Base-by-base conservation (phyloP, 2,888 invertebrate genomes). In the Bombylius major region DNA sequence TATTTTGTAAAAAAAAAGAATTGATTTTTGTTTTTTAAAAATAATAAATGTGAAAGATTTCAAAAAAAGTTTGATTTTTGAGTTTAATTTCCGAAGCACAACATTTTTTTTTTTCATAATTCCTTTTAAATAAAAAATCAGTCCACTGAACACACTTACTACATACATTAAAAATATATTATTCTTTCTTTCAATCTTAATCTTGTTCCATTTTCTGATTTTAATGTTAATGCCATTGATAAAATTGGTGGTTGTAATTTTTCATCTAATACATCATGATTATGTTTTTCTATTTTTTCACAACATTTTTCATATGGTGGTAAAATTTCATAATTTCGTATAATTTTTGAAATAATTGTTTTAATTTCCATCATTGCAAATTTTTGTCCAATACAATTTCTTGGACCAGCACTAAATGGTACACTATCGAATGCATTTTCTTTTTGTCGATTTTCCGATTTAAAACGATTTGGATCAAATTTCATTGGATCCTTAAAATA, bases 391-490 rank as follows among this genome's bases (percentile, higher is more conserved):
- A 82, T 79, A 61, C 82, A 82, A 63, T 83, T 83, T 48, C 83
- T 76, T 0, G 81, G 79, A 0, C 83, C 83, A 9, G 82, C 83
- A 62, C 82, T 83, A 57, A 83, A 83, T 1, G 81, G 78, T 3
- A 83, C 64, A 70, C 77, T 82, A 32, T 75, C 75, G 62, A 78
- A 81, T 0, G 78, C 76, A 53, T 75, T 77, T 3, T 67, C 69
- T 34, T 67, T 67, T 5, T 56, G 59, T 5, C 63, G 67, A n/a
- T 71, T 66, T 54, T 70, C 65, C 3, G 63, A 56, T 47, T 76
- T 72, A 60, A 79, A 82, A 33, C 82, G 74, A 56, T 80, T 80
- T 0, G 82, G 82, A n/a, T 65, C 54, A 51, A 70, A 69, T 3
- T 63, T 65, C 45, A 65, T 65, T 0, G 73, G 73, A 48, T 72